These are phyloP conservation scores for Anoplopoma fimbria DNA, from an alignment of 2,113 vertebrate genomes.

Conservation along the genomic window DNA sequence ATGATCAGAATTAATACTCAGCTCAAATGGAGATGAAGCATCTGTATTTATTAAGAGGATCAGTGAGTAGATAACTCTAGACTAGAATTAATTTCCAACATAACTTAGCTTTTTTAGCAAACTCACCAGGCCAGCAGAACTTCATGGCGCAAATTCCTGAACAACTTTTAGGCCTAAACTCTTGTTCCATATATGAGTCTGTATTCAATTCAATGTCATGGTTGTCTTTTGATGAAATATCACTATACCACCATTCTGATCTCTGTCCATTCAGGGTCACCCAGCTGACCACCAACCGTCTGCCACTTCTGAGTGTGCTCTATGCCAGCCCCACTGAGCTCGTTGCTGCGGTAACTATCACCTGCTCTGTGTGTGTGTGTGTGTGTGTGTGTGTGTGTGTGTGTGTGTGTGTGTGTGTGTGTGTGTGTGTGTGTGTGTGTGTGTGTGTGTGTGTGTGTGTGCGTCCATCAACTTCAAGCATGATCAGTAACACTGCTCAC, in stretches of 20 bases:
- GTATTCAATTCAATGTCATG: neutral
- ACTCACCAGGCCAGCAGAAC: neutral
- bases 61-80: neutral
- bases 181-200: neutral
- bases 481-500: neutral
- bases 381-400: neutral
- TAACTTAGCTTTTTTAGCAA: neutral
- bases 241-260: neutral
- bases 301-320: slow-evolving; percentile 78
- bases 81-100: neutral
- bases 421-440: neutral
- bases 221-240: neutral
- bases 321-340: slow-evolving; percentile 79
- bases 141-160: neutral
- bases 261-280: slow-evolving; percentile 76
- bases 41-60: neutral
- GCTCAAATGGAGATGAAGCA: neutral
- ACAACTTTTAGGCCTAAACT: neutral
- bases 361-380: neutral
- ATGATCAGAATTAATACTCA: neutral
- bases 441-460: neutral
- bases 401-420: neutral
- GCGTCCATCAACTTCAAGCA: neutral
- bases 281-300: slow-evolving; percentile 76
- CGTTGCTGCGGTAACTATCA: slow-evolving; percentile 79